These are phyloP conservation scores for Prenolepis imparis DNA, from an alignment of 2,888 invertebrate genomes.

Conservation along the genomic window DNA sequence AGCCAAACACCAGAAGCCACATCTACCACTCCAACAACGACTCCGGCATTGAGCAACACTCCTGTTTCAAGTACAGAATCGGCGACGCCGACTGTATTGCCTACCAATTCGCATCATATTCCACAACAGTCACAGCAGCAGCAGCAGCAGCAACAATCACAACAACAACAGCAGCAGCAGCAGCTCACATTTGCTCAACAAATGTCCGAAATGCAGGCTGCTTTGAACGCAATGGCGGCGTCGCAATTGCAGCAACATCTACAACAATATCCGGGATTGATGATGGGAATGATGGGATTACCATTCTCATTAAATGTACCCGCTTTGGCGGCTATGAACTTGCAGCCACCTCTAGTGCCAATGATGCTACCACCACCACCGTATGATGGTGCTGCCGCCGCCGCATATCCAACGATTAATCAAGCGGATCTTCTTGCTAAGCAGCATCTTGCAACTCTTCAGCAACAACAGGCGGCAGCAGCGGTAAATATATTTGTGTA, in stretches of 20 bases:
- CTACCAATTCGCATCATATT: slow-evolving; percentile 75
- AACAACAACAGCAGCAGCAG: slow-evolving; percentile 84
- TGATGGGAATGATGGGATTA: slow-evolving; percentile 95
- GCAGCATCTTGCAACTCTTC: slow-evolving; percentile 90
- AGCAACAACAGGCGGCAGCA: slow-evolving; percentile 86
- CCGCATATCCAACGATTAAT: slow-evolving; percentile 83
- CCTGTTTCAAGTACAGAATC: slow-evolving; percentile 89
- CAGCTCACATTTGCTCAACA: slow-evolving; percentile 90
- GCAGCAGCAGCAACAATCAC: slow-evolving; percentile 83
- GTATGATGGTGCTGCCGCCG: slow-evolving; percentile 87
- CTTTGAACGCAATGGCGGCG: slow-evolving; percentile 92
- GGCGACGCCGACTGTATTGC: slow-evolving; percentile 79
- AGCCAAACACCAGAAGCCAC: slow-evolving; percentile 86
- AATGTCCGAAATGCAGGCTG: slow-evolving; percentile 94
- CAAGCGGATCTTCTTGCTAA: slow-evolving; percentile 88
- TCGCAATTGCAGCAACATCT: slow-evolving; percentile 93
- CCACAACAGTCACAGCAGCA: slow-evolving; percentile 85
- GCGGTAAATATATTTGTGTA: slow-evolving; percentile 77
- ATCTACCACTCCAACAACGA: slow-evolving; percentile 89
- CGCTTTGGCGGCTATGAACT: slow-evolving; percentile 96
- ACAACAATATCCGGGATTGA: slow-evolving; percentile 96
- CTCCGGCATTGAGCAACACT: slow-evolving; percentile 88
- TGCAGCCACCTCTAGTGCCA: slow-evolving; percentile 96
- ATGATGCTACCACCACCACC: slow-evolving; percentile 95
- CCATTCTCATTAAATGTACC: slow-evolving; percentile 93